Evolutionary conservation across 2,888 invertebrate species (phyloP).

Genomic region (Mimas tiliae): DNA sequence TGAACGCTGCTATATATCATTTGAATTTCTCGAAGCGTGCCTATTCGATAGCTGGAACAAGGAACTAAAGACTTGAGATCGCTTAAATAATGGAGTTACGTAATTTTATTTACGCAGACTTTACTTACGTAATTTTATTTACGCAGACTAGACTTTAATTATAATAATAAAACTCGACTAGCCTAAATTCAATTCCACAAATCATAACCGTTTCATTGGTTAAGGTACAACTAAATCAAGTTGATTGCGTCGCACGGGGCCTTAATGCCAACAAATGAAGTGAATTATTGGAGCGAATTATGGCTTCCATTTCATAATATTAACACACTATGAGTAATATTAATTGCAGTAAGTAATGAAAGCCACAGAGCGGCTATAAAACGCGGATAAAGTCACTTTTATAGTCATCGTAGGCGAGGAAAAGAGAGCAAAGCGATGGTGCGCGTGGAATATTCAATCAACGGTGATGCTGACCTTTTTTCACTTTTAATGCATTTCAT

Average conservation of each 20-base stretch:
- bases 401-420: conserved; percentile 41
- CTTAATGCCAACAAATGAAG: conserved; percentile 20
- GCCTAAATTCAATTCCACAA: not conserved
- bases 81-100: too few relatives aligned
- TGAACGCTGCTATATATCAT: not conserved
- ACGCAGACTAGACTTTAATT: too few relatives aligned
- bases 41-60: not conserved
- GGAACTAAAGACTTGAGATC: not conserved
- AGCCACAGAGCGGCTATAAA: conserved; percentile 39
- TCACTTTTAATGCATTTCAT: conserved; percentile 26
- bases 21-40: not conserved
- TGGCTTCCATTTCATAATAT: conserved; percentile 9
- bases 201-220: conserved; percentile 4
- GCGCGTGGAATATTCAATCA: conserved; percentile 54
- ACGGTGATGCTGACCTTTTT: conserved; percentile 31
- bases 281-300: conserved; percentile 22
- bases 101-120: too few relatives aligned
- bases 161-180: not conserved
- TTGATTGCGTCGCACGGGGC: conserved; percentile 16
- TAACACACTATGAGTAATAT: conserved; percentile 28
- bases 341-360: conserved; percentile 41
- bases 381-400: conserved; percentile 47
- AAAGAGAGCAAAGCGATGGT: conserved; percentile 43
- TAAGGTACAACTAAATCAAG: conserved; percentile 14
- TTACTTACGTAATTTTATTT: too few relatives aligned